Evolutionary conservation across 2,113 vertebrate species (phyloP).

Genomic region (Ahaetulla prasina): DNA sequence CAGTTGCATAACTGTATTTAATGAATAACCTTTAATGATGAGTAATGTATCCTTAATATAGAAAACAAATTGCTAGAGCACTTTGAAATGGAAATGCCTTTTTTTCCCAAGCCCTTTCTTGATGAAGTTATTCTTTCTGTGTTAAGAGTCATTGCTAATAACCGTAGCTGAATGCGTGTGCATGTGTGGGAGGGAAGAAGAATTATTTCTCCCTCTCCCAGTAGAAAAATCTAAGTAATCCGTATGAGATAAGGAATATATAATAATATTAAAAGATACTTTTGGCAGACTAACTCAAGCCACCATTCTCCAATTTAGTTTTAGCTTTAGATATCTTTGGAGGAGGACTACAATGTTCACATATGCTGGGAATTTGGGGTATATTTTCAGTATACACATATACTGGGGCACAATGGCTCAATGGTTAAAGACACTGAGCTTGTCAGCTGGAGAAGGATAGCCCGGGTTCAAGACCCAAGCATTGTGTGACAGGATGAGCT

Average conservation of each 20-base stretch:
- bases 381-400: background rate
- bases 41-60: slow-evolving; percentile 36
- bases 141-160: background rate
- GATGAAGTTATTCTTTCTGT: background rate
- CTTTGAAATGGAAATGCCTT: slow-evolving; percentile 12
- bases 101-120: background rate
- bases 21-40: slow-evolving; percentile 37
- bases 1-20: slow-evolving; percentile 30
- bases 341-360: background rate
- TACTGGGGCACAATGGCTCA: background rate
- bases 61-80: slow-evolving; percentile 15
- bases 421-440: background rate
- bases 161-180: background rate
- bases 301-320: background rate
- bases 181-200: background rate
- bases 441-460: too few species aligned
- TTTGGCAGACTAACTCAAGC: background rate
- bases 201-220: background rate
- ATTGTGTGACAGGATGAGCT: background rate
- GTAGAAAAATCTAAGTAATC: background rate
- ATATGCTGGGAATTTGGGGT: background rate
- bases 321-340: background rate
- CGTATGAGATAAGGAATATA: background rate
- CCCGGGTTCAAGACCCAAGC: too few species aligned
- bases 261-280: background rate